A percentile compares a stretch with the other conserved stretches of the same genome.
These are phyloP conservation scores for Threskiornis aethiopicus DNA, from an alignment of 2,797 vertebrate genomes.

Conservation along the genomic window DNA sequence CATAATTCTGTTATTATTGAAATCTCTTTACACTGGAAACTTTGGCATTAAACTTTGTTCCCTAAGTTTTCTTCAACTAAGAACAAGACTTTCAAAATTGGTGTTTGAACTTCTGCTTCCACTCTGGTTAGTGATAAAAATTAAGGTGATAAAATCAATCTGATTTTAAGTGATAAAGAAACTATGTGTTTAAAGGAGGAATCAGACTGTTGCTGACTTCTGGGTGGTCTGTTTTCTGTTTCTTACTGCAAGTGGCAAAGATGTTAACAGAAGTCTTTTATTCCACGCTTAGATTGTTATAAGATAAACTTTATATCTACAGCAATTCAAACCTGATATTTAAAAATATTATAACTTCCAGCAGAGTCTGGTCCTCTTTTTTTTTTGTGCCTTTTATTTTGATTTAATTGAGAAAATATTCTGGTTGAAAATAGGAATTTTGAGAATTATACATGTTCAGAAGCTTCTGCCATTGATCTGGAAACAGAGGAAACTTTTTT, in stretches of 20 bases:
- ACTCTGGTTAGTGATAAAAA: neutral
- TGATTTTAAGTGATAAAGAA: neutral
- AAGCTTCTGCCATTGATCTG: neutral
- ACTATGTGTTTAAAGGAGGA: neutral
- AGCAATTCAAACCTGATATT: neutral
- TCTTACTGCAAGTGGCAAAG: neutral
- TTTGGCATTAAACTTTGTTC: neutral
- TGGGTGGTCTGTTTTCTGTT: neutral
- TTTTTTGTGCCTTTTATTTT: neutral
- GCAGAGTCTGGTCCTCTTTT: accelerated
- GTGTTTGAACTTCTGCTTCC: neutral
- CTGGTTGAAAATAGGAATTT: neutral
- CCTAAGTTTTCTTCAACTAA: neutral
- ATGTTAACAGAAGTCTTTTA: neutral
- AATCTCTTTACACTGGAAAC: neutral
- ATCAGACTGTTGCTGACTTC: neutral
- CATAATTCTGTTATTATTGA: neutral
- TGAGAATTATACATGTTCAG: neutral
- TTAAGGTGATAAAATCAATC: neutral
- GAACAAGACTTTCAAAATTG: neutral
- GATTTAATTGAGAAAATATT: neutral
- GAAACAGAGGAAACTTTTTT: neutral
- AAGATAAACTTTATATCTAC: neutral
- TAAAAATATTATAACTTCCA: neutral
- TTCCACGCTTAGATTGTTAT: neutral